Evolutionary conservation across 2,888 invertebrate genomes (phyloP).

Genomic region (Hartigia nigra): DNA sequence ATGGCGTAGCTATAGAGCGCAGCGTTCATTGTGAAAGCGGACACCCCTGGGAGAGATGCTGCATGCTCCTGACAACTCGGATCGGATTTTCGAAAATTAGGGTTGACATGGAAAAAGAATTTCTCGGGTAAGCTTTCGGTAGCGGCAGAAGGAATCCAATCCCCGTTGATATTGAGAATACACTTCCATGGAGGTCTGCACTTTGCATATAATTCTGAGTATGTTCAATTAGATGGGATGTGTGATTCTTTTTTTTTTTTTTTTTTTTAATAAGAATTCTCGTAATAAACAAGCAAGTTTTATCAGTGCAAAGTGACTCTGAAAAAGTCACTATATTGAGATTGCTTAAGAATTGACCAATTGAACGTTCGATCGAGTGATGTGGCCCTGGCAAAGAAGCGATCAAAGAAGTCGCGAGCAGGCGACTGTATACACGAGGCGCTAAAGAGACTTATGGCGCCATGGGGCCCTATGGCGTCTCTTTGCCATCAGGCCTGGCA

Average conservation of each 20-base stretch:
- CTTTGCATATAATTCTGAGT: not conserved
- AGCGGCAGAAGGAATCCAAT: not conserved
- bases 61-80: slow-evolving; percentile 6
- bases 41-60: not conserved
- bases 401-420: not conserved
- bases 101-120: not conserved
- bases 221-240: not conserved
- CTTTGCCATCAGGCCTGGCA: slow-evolving; percentile 5
- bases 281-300: not conserved
- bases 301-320: not conserved
- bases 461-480: slow-evolving; percentile 22
- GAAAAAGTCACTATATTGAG: not conserved
- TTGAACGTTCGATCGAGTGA: slow-evolving; percentile 42
- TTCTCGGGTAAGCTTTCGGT: not conserved
- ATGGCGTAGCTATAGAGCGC: not conserved
- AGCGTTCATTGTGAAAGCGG: slow-evolving; percentile 6
- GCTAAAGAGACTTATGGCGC: slow-evolving; percentile 38
- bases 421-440: slow-evolving; percentile 4
- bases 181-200: not conserved
- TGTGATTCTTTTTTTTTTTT: not conserved
- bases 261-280: not conserved
- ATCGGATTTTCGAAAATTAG: slow-evolving; percentile 5
- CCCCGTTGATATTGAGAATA: not conserved
- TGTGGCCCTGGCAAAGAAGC: slow-evolving; percentile 31
- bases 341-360: slow-evolving; percentile 51